Conservation (phyloP, 2,797 vertebrate species). For the Chelidonichthys spinosus region DNA sequence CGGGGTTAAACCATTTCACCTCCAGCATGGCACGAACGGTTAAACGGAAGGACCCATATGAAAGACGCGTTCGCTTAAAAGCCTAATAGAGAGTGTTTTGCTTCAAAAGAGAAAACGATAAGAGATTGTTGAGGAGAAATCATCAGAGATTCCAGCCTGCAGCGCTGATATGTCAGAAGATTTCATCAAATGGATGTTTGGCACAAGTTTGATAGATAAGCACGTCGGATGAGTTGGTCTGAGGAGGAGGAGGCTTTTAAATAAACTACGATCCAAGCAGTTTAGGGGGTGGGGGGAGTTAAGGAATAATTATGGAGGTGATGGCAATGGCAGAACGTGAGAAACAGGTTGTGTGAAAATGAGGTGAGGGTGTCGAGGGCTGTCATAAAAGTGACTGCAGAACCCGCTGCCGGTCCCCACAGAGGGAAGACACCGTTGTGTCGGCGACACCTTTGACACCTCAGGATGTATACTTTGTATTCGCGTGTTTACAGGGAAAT, state of each 20-base stretch:
- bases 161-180: constrained; percentile 57
- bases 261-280: constrained; percentile 49
- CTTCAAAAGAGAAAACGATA: constrained; percentile 36
- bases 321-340: constrained; percentile 69
- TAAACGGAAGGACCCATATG: constrained; percentile 24
- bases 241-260: constrained; percentile 45
- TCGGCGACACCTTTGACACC: constrained; percentile 79
- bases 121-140: constrained; percentile 49
- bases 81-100: constrained; percentile 26
- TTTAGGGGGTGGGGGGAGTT: constrained; percentile 57
- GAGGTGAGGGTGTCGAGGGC: constrained; percentile 70
- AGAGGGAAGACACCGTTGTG: constrained; percentile 70
- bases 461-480: constrained; percentile 66
- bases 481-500: constrained; percentile 66
- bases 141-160: constrained; percentile 49
- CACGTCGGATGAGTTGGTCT: constrained; percentile 47
- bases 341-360: constrained; percentile 81
- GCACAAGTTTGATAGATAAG: constrained; percentile 67
- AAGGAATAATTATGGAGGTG: constrained; percentile 74
- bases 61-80: constrained; percentile 49
- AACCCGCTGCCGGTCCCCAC: constrained; percentile 66
- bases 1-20: constrained; percentile 85
- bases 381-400: constrained; percentile 68
- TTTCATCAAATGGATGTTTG: constrained; percentile 65
- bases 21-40: constrained; percentile 52